Percentiles rank a stretch among this genome's conserved stretches.
These are phyloP conservation scores for Anthopleura xanthogrammica DNA, from an alignment of 92 coral and sea anemone species.

Conservation along the genomic window DNA sequence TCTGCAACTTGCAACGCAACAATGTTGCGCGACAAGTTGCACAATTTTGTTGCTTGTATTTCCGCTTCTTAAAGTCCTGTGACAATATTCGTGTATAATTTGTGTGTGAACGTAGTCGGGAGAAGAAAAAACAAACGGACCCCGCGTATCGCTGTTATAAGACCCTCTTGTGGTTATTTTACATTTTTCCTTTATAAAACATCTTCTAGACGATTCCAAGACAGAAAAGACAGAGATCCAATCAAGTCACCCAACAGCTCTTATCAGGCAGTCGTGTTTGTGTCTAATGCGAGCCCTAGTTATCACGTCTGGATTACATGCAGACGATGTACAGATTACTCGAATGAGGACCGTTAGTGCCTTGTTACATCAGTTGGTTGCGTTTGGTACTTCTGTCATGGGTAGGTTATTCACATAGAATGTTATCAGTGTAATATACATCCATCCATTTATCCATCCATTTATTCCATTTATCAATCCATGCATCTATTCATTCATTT, in stretches of 20 bases:
- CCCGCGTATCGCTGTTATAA: too few species aligned
- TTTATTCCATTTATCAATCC: neutral
- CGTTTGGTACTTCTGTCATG: slow-evolving; percentile 64
- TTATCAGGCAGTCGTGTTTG: slow-evolving; percentile 89
- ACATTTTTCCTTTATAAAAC: neutral
- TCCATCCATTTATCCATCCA: neutral
- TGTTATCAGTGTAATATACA: neutral
- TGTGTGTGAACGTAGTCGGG: too few species aligned
- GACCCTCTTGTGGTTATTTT: neutral
- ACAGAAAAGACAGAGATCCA: slow-evolving; percentile 86
- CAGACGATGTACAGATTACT: slow-evolving; percentile 70
- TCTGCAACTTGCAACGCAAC: too few species aligned
- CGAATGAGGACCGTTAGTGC: slow-evolving; percentile 87
- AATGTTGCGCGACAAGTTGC: too few species aligned
- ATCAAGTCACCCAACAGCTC: slow-evolving; percentile 86
- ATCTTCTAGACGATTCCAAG: slow-evolving; percentile 68
- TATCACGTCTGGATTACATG: slow-evolving; percentile 85
- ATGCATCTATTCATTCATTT: neutral
- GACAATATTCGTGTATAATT: too few species aligned
- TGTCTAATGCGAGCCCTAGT: slow-evolving; percentile 85
- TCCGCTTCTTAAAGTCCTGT: too few species aligned
- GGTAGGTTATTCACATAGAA: slow-evolving; percentile 38
- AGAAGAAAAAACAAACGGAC: too few species aligned
- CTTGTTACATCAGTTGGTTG: slow-evolving; percentile 72
- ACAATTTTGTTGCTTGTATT: too few species aligned